Base-by-base conservation (phyloP, 2,113 vertebrate species). In the Macaca mulatta region DNA sequence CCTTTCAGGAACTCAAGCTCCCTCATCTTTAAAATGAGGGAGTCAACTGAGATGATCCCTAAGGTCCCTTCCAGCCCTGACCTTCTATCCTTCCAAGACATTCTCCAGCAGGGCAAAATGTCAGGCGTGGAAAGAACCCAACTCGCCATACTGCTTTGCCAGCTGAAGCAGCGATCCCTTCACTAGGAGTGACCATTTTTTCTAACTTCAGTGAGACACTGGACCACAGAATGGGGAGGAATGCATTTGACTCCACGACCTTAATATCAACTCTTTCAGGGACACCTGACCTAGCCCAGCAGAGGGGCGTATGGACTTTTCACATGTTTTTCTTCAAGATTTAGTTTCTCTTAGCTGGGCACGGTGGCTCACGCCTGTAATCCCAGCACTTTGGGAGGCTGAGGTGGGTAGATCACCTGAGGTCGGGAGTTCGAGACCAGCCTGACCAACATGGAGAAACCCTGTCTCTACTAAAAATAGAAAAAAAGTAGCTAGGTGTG, bases 241-340 rank as follows among this genome's bases (percentile, higher is more conserved):
- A 94, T 64, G 18, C 93, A 45, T 50, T 57, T 81, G 55, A 92
- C 85, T 57, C 32, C 38, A 64, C 70, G 57, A 81, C 40, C 32
- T 96, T 52, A 94, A 91, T 57, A 45, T 3, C 67, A 40, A 70
- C 27, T n/a, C 79, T 95, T 96, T 84, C 70, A 77, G 57, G 55
- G 87, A 88, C 8, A 16, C 6, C 72, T 86, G 27, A 84, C 43
- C 64, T 84, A 57, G 50, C n/a, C 72, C 50, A 57, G 57, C 75
- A 93, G 45, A 88, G 48, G 27, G 12, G n/a, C 3, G 32, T 48
- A 38, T 30, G 57, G 59, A 82, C 23, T 30, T 11, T 40, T 67
- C 64, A n/a, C 50, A 38, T 90, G 52, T 70, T 92, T 97, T 80
- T 93, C 84, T 95, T 67, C 55, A 48, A 77, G 95, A 27, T 90